phyloP scores from a whole-genome alignment of 2,113 vertebrate species.

The Rhabdornis inornatus region DNA sequence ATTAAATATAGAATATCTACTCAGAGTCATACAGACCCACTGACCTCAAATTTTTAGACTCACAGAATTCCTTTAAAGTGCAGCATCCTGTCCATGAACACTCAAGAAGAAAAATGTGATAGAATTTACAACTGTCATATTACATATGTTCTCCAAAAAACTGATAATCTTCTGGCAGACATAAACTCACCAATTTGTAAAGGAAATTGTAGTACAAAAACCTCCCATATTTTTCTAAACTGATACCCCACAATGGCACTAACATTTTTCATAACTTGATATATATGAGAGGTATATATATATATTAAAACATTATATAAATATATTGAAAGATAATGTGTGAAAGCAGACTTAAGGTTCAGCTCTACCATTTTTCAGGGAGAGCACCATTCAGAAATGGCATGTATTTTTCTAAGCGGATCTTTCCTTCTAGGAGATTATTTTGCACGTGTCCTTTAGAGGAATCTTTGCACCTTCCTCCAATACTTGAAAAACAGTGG shows the following conservation, averaged over 20 bases:
- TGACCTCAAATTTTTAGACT: constrained; percentile 21
- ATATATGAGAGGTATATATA: neutral
- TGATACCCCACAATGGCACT: neutral
- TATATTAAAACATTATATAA: neutral
- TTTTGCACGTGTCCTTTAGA: neutral
- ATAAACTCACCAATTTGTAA: constrained; percentile 1
- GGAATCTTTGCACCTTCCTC: neutral
- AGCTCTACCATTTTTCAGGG: neutral
- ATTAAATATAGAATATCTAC: constrained; percentile 8
- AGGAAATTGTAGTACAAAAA: neutral
- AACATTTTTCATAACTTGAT: neutral
- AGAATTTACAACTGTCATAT: constrained; percentile 26
- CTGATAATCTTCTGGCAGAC: constrained; percentile 26
- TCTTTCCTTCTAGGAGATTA: neutral
- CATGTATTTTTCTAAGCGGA: neutral
- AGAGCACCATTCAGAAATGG: neutral
- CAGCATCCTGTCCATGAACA: neutral
- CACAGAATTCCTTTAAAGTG: constrained; percentile 14
- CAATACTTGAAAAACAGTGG: neutral
- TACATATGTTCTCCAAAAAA: constrained; percentile 7
- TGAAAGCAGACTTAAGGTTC: neutral
- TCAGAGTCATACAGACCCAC: neutral
- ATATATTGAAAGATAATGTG: constrained; percentile 1
- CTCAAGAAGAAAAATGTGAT: constrained; percentile 39
- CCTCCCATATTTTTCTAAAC: constrained; percentile 1